These are phyloP conservation scores for Ommatoiulus sabulosus DNA, from an alignment of 2,888 invertebrate genomes.

Conservation along the genomic window DNA sequence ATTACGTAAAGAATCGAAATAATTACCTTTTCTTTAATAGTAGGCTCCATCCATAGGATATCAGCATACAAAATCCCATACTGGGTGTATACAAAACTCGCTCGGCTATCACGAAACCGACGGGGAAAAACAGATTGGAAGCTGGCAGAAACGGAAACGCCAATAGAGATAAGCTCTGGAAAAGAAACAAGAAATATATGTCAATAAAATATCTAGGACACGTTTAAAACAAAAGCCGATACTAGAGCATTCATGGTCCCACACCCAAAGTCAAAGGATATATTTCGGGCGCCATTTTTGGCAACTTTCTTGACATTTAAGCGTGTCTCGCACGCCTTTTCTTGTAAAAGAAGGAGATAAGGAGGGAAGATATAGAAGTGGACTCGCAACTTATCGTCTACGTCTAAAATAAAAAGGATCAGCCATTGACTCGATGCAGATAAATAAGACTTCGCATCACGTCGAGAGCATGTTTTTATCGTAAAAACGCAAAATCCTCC, in stretches of 20 bases:
- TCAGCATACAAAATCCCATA: slow-evolving; percentile 95
- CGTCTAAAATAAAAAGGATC: slow-evolving; percentile 6
- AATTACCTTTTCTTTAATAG: slow-evolving; percentile 68
- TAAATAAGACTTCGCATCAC: slow-evolving; percentile 36
- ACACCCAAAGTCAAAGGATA: not conserved
- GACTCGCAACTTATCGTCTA: not conserved
- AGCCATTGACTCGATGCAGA: slow-evolving; percentile 27
- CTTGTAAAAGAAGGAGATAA: not conserved
- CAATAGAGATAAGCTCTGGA: slow-evolving; percentile 85
- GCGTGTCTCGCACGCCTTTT: not conserved
- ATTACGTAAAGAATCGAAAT: not conserved
- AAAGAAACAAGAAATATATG: slow-evolving; percentile 33
- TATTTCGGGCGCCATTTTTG: not conserved
- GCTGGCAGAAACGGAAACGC: slow-evolving; percentile 94
- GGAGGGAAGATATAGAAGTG: not conserved
- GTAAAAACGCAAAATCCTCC: not conserved
- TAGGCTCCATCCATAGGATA: slow-evolving; percentile 84
- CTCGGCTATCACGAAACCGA: slow-evolving; percentile 97
- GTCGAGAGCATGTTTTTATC: slow-evolving; percentile 32
- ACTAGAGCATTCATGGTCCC: not conserved
- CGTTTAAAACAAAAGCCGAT: slow-evolving; percentile 7
- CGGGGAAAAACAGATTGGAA: slow-evolving; percentile 96
- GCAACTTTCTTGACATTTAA: slow-evolving; percentile 20
- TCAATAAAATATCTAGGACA: not conserved
- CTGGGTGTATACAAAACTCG: slow-evolving; percentile 95